Conservation (phyloP, 2,888 invertebrate genomes). For the Dasypolia templi region DNA sequence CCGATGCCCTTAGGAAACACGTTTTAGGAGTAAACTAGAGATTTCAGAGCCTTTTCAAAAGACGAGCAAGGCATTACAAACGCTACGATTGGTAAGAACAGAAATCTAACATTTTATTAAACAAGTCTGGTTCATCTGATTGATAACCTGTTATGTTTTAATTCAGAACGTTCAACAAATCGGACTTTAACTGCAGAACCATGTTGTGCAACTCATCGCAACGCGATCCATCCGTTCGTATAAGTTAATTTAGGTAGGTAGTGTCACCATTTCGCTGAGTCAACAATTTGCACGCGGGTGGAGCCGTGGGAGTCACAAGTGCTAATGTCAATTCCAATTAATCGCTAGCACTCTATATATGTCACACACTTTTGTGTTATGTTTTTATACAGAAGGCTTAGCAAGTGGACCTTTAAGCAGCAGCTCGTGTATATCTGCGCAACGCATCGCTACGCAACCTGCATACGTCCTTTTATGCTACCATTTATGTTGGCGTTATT, state of each 20-base stretch:
- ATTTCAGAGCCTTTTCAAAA: neutral
- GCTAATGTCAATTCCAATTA: constrained; percentile 49
- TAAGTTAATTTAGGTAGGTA: constrained; percentile 22
- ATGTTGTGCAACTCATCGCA: constrained; percentile 31
- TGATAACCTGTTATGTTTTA: constrained; percentile 1
- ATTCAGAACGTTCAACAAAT: neutral
- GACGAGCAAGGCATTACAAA: neutral
- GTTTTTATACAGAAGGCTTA: constrained; percentile 14
- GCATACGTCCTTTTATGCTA: constrained; percentile 20
- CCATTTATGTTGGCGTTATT: constrained; percentile 6
- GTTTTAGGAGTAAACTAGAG: neutral
- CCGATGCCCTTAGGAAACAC: too few relatives aligned
- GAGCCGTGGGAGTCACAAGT: constrained; percentile 45
- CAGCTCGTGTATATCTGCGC: constrained; percentile 24
- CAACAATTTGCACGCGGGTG: constrained; percentile 43
- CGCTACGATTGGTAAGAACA: neutral
- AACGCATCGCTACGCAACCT: constrained; percentile 32
- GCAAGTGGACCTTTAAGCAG: constrained; percentile 16
- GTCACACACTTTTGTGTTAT: neutral
- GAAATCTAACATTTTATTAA: neutral
- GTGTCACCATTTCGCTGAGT: constrained; percentile 43
- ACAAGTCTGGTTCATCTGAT: neutral
- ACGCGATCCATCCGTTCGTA: constrained; percentile 30
- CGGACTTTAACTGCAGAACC: constrained; percentile 18
- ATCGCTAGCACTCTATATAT: constrained; percentile 20